Evolutionary conservation across 2,888 invertebrate genomes (phyloP), one percentile per base, ranked within the genome.

Genomic region (Priocnemis perturbator): DNA sequence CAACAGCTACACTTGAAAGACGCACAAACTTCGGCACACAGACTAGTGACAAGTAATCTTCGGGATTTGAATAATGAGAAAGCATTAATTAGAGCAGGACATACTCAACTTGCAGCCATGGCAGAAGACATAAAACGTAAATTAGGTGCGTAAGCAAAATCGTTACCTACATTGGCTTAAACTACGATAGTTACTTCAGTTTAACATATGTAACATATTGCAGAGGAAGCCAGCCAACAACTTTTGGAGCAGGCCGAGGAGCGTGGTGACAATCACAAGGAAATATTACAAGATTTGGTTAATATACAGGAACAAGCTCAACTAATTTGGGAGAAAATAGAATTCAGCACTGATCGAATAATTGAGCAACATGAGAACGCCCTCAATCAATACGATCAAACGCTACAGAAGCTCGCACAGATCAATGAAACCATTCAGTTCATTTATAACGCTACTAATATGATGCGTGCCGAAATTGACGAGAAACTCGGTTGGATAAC

Each of bases 1-100:
- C 92, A 92, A 77, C 93, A 93, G 77, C 84, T 90, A 64, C 88
- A 90, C 76, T 80, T 92, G n/a, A 90, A 90, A 72, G 87, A 88
- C 64, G 91, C 91, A 2, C 91, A 91, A 73, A 75, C 89, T 47
- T 83, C 88, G 52, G 90, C 92, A 15, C 90, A 92, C 73, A 84
- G 90, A 56, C 86, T 91, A 17, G 89, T 93, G 5, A 89, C 91
- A 53, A 87, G 89, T 60, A 93, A 93, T 86, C 89, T 93, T 63
- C 89, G 89, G 64, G 90, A 92, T 64, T 85, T 93, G 59, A 88
- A 88, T n/a, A 89, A 91, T 64, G 93, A 93, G 83, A 93, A 92
- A 82, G 90, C 91, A 47, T 84, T 93, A 61, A 93, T 93, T 70
- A 89, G 91, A 37, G 87, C 91, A 23, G 92, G 93, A 2, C 92